phyloP scores from a whole-genome alignment of 2,113 vertebrate genomes.

The Parotia lawesii region DNA sequence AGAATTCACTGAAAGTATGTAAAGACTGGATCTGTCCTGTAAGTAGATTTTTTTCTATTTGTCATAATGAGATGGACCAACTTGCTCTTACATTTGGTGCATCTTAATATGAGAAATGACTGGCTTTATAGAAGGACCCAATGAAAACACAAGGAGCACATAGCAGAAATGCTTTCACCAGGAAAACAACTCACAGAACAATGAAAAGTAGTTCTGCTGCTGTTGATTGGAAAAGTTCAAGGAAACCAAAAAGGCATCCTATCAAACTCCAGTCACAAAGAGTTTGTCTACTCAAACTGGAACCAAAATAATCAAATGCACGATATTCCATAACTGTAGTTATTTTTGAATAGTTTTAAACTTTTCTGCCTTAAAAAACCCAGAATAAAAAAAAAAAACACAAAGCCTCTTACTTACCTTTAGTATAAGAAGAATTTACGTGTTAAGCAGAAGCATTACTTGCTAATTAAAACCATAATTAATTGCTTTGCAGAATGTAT shows the following conservation, averaged over 20 bases:
- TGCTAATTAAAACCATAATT: constrained; percentile 44
- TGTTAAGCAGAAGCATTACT: neutral
- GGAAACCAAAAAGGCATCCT: neutral
- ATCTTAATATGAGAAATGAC: neutral
- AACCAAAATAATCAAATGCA: neutral
- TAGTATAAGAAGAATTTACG: neutral
- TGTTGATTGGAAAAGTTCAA: neutral
- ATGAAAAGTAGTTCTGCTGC: neutral
- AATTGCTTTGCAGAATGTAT: constrained; percentile 7
- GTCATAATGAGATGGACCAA: neutral
- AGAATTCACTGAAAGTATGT: neutral
- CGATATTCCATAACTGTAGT: neutral
- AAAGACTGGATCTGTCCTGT: neutral
- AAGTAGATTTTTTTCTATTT: neutral
- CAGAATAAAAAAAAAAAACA: neutral
- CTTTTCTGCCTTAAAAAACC: neutral
- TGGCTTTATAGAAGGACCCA: neutral
- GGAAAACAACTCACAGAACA: neutral
- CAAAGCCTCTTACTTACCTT: neutral
- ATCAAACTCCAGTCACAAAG: neutral
- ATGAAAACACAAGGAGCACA: neutral
- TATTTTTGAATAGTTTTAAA: neutral
- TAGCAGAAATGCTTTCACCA: neutral
- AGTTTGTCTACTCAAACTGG: neutral
- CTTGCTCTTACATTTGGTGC: neutral